These are phyloP conservation scores for Onychomys arenicola DNA, from an alignment of 2,797 vertebrate species.

Conservation along the genomic window DNA sequence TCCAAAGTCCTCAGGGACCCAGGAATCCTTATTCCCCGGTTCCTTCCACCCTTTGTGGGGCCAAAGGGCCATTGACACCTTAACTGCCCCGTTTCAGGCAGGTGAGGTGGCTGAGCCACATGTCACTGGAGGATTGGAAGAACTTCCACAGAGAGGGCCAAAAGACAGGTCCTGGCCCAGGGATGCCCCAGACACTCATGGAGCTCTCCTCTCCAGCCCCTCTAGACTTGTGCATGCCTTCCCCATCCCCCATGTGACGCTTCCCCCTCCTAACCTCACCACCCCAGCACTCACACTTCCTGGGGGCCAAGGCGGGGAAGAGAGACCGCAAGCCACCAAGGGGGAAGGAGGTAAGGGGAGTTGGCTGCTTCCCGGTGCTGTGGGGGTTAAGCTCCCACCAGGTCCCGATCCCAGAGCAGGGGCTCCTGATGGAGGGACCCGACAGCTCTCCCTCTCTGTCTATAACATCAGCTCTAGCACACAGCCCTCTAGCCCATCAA, in stretches of 20 bases:
- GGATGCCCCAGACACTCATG: background rate
- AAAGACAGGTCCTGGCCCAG: background rate
- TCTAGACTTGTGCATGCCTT: conserved; percentile 37
- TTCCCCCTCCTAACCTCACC: conserved; percentile 85
- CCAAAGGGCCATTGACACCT: background rate
- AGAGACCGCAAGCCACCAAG: conserved; percentile 85
- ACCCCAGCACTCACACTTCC: conserved; percentile 85
- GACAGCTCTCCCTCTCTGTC: background rate
- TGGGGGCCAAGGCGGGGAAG: conserved; percentile 85
- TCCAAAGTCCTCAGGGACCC: conserved; percentile 67
- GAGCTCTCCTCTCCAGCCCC: conserved; percentile 54
- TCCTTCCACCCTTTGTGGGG: background rate
- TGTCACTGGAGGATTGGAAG: background rate
- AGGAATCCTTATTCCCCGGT: conserved; percentile 41
- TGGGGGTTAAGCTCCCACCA: conserved; percentile 77
- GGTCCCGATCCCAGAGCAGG: conserved; percentile 26
- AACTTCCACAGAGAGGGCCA: background rate
- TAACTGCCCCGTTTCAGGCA: conserved; percentile 1
- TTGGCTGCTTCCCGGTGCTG: conserved; percentile 79
- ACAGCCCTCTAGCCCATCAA: conserved; percentile 64
- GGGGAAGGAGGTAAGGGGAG: conserved; percentile 84
- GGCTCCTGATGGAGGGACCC: background rate
- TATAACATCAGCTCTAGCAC: conserved; percentile 47
- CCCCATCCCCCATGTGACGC: conserved; percentile 79
- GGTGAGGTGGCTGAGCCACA: conserved; percentile 12